phyloP scores from a whole-genome alignment of 2,797 vertebrate species.

The Coranthus polyacanthus region DNA sequence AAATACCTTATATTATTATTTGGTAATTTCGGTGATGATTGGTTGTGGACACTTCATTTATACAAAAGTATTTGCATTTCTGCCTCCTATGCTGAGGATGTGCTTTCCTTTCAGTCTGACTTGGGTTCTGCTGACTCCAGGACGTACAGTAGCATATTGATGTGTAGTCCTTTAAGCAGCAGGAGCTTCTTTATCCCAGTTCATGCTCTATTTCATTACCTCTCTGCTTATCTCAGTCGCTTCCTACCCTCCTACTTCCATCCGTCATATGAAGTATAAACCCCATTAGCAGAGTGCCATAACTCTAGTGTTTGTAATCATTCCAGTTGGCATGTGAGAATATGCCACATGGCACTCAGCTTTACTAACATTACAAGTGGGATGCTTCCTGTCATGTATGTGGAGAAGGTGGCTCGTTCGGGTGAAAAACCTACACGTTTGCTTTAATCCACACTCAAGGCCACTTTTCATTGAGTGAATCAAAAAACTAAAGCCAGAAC shows the following conservation, averaged over 20 bases:
- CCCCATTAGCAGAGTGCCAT: conserved; percentile 15
- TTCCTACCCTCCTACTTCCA: conserved; percentile 26
- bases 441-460: conserved; percentile 9
- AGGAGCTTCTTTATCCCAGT: conserved; percentile 51
- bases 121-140: not conserved
- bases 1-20: not conserved
- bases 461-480: conserved; percentile 10
- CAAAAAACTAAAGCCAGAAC: not conserved
- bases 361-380: conserved; percentile 23
- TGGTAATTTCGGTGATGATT: not conserved
- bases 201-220: conserved; percentile 54
- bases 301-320: conserved; percentile 35
- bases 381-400: conserved; percentile 31
- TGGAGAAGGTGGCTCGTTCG: conserved; percentile 3
- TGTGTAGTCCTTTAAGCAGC: conserved; percentile 62
- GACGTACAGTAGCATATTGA: conserved; percentile 40
- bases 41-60: not conserved
- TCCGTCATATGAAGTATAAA: conserved; percentile 43
- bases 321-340: conserved; percentile 52
- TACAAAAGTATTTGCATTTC: not conserved
- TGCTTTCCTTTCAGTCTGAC: not conserved
- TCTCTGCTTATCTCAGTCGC: conserved; percentile 31
- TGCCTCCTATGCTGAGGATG: conserved; percentile 23
- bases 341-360: conserved; percentile 31
- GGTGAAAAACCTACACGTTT: conserved; percentile 17